These are phyloP conservation scores for Chymomyza caudatula DNA, from an alignment of 2,888 invertebrate species.

Conservation along the genomic window DNA sequence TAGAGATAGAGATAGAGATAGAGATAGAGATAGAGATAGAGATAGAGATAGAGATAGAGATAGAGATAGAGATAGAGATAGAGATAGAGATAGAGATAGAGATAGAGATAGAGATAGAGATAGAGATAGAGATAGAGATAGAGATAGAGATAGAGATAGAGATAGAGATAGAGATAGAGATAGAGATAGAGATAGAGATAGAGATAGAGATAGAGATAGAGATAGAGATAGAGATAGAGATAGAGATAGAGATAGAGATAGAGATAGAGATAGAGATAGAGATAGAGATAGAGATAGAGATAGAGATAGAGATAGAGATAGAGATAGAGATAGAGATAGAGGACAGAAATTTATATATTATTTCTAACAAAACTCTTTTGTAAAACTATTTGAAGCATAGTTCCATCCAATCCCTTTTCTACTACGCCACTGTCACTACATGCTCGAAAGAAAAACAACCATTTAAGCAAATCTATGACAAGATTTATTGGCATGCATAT, in stretches of 20 bases:
- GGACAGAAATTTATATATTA: neutral
- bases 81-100: too few relatives aligned
- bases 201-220: neutral
- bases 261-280: neutral
- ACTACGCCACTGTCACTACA: neutral
- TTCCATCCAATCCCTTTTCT: neutral
- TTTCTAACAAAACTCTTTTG: neutral
- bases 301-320: neutral
- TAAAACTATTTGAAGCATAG: neutral
- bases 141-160: neutral
- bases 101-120: too few relatives aligned
- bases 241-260: neutral
- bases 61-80: too few relatives aligned
- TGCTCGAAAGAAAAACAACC: neutral
- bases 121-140: neutral
- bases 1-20: too few relatives aligned
- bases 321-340: neutral
- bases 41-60: too few relatives aligned
- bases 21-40: too few relatives aligned
- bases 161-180: constrained; percentile 3
- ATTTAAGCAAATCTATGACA: neutral
- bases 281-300: neutral
- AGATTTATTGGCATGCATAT: neutral
- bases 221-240: neutral
- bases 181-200: constrained; percentile 1